Evolutionary conservation across 1,140 invertebrate species (phyloP), one percentile per base, ranked within the genome.

Genomic region (Metopolophium dirhodum): DNA sequence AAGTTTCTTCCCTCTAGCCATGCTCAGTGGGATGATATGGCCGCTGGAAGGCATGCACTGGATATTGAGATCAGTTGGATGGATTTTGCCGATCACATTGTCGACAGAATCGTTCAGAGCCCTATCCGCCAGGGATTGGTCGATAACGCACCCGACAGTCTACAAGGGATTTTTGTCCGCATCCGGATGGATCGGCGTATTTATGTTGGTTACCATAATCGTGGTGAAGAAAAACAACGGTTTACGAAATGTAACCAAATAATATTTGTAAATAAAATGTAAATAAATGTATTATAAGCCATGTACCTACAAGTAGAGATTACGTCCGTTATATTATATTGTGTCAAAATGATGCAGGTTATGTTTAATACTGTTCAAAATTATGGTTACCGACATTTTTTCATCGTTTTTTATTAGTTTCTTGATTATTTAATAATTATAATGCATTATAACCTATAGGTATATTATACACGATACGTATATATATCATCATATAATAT

Each of bases 111-210:
- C 96, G 7, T 95, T 97, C 95, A 95, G 96, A 94, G 95, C 95
- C 68, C 95, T 97, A n/a, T 95, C 96, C 20, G 95, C 96, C 23
- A 95, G 96, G 94, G 96, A 96, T 2, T 96, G 96, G 96, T 95
- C 94, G n/a, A 95, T 97, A n/a, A 94, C 94, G 3, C 95, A 96
- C 93, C 95, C 95, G 9, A 95, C 95, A 4, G 96, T 96, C 6
- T 96, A 96, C 95, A 95, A 95, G 41, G 96, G 96, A 18, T 96
- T 96, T 94, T 61, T 96, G 0, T 95, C 96, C 37, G 96, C 95
- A 1, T 94, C 96, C 20, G 95, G 95, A 30, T 97, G 96, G 96
- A 95, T 96, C 88, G 83, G 95, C 8, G 95, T 96, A 51, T 95
- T 96, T 93, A 94, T 96, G 83, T 94, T 95, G 2, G 90, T 94